These are phyloP conservation scores for Trochalopteron elliotii DNA, from an alignment of 2,113 vertebrate species.

Conservation along the genomic window DNA sequence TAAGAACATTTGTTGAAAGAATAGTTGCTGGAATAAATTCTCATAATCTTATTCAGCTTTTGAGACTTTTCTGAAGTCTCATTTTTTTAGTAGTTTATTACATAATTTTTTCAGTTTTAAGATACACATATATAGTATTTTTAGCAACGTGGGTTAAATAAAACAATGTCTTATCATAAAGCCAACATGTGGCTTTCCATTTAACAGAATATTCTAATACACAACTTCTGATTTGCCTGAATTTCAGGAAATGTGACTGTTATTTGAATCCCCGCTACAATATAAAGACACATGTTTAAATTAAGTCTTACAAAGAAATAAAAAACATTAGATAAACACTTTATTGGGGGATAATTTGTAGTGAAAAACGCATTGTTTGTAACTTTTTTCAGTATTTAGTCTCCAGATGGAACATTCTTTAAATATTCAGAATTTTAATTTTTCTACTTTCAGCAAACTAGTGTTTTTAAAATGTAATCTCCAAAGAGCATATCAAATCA, in stretches of 20 bases:
- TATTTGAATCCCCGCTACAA: background rate
- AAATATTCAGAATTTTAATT: background rate
- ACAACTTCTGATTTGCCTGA: background rate
- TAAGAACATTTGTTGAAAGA: background rate
- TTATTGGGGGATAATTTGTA: background rate
- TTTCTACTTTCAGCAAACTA: background rate
- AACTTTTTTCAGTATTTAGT: background rate
- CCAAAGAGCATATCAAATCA: background rate
- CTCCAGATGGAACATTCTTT: background rate
- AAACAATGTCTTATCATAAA: background rate
- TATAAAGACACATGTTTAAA: background rate
- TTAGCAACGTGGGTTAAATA: background rate
- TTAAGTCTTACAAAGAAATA: background rate
- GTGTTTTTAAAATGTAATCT: background rate
- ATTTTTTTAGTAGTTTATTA: background rate
- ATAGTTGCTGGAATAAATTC: background rate
- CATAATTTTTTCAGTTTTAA: background rate
- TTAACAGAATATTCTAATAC: background rate
- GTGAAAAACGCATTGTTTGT: background rate
- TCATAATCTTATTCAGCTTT: background rate
- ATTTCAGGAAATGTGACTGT: background rate
- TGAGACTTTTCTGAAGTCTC: background rate
- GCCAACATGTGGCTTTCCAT: background rate
- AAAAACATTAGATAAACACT: background rate
- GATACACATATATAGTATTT: background rate